phyloP scores from a whole-genome alignment of 2,797 vertebrate species.

The Pteropus rufus region DNA sequence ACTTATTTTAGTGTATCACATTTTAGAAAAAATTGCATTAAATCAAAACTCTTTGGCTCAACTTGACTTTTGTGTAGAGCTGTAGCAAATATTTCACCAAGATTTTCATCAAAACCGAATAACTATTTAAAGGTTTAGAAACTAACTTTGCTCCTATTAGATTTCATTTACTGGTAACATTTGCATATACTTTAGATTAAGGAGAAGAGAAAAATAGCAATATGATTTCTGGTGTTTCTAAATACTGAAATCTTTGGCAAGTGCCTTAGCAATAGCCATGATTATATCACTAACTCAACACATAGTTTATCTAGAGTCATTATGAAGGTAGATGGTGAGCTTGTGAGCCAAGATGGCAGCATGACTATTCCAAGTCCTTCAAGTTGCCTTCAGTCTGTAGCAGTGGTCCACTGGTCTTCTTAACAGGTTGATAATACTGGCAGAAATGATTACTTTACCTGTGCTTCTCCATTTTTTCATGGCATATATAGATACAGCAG shows the following conservation, averaged over 20 bases:
- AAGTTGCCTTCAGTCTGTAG: not conserved
- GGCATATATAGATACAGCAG: not conserved
- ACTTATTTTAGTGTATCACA: conserved; percentile 65
- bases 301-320: not conserved
- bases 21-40: conserved; percentile 70
- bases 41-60: conserved; percentile 76
- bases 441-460: not conserved
- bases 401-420: not conserved
- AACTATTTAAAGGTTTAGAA: not conserved
- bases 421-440: not conserved
- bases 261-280: not conserved
- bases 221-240: not conserved
- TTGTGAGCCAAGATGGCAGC: not conserved
- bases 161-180: not conserved
- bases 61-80: conserved; percentile 64
- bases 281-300: not conserved
- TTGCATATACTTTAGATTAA: not conserved
- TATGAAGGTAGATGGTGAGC: too few relatives aligned
- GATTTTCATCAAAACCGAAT: conserved; percentile 29
- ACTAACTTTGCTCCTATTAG: not conserved
- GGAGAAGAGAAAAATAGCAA: not conserved
- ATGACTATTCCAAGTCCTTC: too few relatives aligned
- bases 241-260: not conserved
- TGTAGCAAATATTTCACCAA: conserved; percentile 61
- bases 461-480: not conserved